Evolutionary conservation across 2,888 invertebrate genomes (phyloP), one percentile per base, ranked within the genome.

Genomic region (Sussaba pulchella): DNA sequence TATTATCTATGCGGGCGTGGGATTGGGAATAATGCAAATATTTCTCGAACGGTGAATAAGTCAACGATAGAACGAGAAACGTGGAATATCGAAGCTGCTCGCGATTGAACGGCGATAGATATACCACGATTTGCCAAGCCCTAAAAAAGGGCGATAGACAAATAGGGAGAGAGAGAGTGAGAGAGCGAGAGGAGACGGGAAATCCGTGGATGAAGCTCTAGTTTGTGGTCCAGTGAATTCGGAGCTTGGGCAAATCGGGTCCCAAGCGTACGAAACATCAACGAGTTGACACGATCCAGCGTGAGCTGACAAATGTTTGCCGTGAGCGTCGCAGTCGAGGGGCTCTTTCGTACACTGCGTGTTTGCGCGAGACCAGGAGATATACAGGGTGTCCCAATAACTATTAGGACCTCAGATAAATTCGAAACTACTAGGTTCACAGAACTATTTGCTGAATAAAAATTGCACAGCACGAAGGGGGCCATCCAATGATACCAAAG

Each of bases 241-340:
- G 43, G 45, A 45, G 41, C 70, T 70, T 43, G 57, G 54, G n/a
- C 43, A 70, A 70, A 70, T 70, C 57, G 70, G 54, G 31, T 70
- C 45, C 26, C 70, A 26, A 57, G 57, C 57, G 57, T 70, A 70
- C 57, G 70, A 41, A 70, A 70, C 70, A 57, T 70, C 57, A 70
- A 26, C 57, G 57, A 57, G 70, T 70, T 70, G 70, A 70, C 70
- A 57, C 43, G 45, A 57, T 43, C 31, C 57, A 57, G 41, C 57
- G 70, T 19, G 70, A 70, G 57, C 45, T 57, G 70, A 70, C 70
- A 70, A 70, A 70, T 70, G 57, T 70, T 70, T 70, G 70, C 70
- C 43, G 57, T 70, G 45, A 70, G 10, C 43, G 70, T 57, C 19
- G 57, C 57, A 70, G 24, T 52, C 54, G 67, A 41, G 41, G 67